Conservation (phyloP, 2,113 vertebrate species). For the Anhinga anhinga region DNA sequence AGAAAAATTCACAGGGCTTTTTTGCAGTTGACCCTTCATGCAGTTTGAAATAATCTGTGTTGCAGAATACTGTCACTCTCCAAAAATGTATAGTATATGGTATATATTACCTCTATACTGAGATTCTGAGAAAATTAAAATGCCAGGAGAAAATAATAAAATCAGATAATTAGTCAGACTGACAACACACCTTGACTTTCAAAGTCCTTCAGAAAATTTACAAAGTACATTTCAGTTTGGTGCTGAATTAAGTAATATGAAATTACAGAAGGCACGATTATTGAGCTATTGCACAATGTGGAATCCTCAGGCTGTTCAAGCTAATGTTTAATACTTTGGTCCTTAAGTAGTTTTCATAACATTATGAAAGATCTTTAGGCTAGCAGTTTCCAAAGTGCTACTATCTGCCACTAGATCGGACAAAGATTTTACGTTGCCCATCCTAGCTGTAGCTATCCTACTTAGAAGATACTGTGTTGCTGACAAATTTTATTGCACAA, state of each 20-base stretch:
- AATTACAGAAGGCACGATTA: background rate
- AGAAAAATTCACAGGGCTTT: background rate
- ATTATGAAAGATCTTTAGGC: background rate
- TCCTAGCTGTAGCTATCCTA: background rate
- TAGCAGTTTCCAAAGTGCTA: background rate
- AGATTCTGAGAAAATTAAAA: background rate
- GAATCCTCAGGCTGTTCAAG: background rate
- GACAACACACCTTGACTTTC: background rate
- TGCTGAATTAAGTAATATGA: background rate
- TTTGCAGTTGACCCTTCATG: background rate
- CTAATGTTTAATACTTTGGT: background rate
- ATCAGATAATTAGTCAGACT: background rate
- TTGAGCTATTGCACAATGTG: background rate
- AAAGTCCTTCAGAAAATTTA: background rate
- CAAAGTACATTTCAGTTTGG: background rate
- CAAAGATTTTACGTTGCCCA: background rate
- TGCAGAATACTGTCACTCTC: background rate
- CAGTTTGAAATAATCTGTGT: background rate
- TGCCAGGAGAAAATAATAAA: background rate
- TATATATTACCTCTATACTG: background rate
- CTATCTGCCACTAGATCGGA: background rate
- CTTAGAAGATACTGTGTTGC: background rate
- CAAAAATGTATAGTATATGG: background rate
- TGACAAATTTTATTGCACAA: accelerated
- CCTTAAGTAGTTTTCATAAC: background rate